phyloP scores from a whole-genome alignment of 2,888 invertebrate species.

The Agrypnus murinus region DNA sequence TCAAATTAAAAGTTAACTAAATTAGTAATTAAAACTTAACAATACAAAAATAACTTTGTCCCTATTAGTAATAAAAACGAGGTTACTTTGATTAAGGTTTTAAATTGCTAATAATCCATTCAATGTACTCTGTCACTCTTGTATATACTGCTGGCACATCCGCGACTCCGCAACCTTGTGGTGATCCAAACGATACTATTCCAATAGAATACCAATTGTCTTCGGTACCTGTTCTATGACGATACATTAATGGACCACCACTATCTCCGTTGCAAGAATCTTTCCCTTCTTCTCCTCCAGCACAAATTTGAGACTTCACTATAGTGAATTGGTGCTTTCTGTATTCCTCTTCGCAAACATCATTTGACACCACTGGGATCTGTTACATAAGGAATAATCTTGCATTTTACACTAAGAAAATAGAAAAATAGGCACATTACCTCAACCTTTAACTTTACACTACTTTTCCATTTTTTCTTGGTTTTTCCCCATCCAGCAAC shows the following conservation, averaged over 20 bases:
- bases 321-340: conserved; percentile 70
- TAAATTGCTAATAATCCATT: conserved; percentile 74
- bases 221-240: conserved; percentile 63
- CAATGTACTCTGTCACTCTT: conserved; percentile 73
- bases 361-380: conserved; percentile 72
- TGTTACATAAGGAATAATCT: too few relatives aligned
- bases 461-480: too few relatives aligned
- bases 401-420: too few relatives aligned
- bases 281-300: conserved; percentile 72
- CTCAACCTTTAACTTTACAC: conserved; percentile 72
- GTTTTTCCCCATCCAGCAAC: conserved; percentile 82
- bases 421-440: conserved; percentile 58
- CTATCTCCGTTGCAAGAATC: conserved; percentile 80
- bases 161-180: conserved; percentile 73
- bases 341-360: conserved; percentile 75
- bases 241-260: conserved; percentile 76
- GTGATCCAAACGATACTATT: conserved; percentile 78
- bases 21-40: too few relatives aligned
- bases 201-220: conserved; percentile 73
- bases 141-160: conserved; percentile 79
- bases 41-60: too few relatives aligned
- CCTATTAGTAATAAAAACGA: too few relatives aligned
- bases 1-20: too few relatives aligned
- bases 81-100: too few relatives aligned
- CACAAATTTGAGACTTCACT: conserved; percentile 71